Percentiles rank a stretch among this genome's conserved stretches.
Conservation (phyloP, 2,113 vertebrate species). For the Platichthys flesus region DNA sequence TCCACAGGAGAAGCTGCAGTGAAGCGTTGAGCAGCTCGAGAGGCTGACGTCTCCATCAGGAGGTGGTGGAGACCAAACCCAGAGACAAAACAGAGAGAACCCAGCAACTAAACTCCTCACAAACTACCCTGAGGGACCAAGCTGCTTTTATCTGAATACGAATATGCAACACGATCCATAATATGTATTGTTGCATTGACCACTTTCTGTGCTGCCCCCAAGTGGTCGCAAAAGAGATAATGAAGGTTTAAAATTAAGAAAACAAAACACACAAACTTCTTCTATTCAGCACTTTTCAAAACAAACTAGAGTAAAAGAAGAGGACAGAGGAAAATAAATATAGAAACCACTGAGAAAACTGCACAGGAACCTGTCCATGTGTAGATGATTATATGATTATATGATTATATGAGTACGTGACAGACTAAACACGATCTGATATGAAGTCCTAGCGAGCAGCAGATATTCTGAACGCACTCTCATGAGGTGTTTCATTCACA, state of each 20-base stretch:
- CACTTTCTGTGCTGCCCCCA: background rate
- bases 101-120: too few species aligned
- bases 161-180: too few species aligned
- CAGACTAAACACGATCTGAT: slow-evolving; percentile 10
- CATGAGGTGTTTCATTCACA: background rate
- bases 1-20: too few species aligned
- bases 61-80: background rate
- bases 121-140: too few species aligned
- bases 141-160: too few species aligned
- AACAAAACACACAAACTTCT: background rate
- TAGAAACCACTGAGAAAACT: background rate
- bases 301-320: background rate
- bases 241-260: background rate
- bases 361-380: too few species aligned
- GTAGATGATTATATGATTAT: background rate
- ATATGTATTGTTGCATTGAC: too few species aligned
- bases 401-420: background rate
- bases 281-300: background rate
- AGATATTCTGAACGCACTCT: slow-evolving; percentile 5
- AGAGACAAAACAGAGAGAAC: background rate
- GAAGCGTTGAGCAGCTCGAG: too few species aligned
- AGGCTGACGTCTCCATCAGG: too few species aligned
- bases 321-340: background rate
- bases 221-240: background rate
- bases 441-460: slow-evolving; percentile 16